These are phyloP conservation scores for Drosophila mercatorum DNA, from an alignment of 2,888 invertebrate species.

Conservation along the genomic window DNA sequence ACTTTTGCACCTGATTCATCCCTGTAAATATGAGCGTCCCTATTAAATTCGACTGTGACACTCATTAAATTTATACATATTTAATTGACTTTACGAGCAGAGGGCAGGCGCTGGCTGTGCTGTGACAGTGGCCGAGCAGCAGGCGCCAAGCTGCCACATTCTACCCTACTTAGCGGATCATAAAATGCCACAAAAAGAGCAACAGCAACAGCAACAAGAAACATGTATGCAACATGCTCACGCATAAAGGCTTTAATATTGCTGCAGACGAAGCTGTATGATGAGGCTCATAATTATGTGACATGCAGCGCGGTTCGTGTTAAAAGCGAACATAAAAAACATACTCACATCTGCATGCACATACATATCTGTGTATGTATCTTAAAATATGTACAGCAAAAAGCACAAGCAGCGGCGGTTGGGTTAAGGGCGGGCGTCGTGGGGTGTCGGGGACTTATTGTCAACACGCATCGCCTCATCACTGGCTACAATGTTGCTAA, in stretches of 20 bases:
- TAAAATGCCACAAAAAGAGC: slow-evolving; percentile 46
- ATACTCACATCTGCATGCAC: slow-evolving; percentile 32
- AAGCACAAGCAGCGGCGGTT: slow-evolving; percentile 6
- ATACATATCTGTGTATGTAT: not conserved
- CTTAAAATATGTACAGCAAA: slow-evolving; percentile 16
- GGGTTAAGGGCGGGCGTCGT: too few species aligned
- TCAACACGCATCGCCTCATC: slow-evolving; percentile 50
- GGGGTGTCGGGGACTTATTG: slow-evolving; percentile 38
- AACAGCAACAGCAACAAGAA: slow-evolving; percentile 35
- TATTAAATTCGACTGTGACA: slow-evolving; percentile 60
- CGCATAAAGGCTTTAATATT: slow-evolving; percentile 73
- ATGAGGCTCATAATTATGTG: slow-evolving; percentile 77
- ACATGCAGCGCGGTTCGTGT: slow-evolving; percentile 51
- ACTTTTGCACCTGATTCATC: slow-evolving; percentile 25
- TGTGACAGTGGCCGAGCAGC: slow-evolving; percentile 7
- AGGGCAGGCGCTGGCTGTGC: slow-evolving; percentile 23
- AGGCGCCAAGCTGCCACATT: slow-evolving; percentile 57
- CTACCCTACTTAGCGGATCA: slow-evolving; percentile 72
- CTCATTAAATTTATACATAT: slow-evolving; percentile 75
- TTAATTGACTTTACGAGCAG: slow-evolving; percentile 79
- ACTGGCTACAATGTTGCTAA: slow-evolving; percentile 67
- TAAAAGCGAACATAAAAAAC: slow-evolving; percentile 54
- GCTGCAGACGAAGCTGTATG: slow-evolving; percentile 51
- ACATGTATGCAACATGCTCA: slow-evolving; percentile 55
- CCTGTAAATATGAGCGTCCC: slow-evolving; percentile 31